Conservation (phyloP, 2,797 vertebrate genomes). For the Melanotaenia parkinsoni region DNA sequence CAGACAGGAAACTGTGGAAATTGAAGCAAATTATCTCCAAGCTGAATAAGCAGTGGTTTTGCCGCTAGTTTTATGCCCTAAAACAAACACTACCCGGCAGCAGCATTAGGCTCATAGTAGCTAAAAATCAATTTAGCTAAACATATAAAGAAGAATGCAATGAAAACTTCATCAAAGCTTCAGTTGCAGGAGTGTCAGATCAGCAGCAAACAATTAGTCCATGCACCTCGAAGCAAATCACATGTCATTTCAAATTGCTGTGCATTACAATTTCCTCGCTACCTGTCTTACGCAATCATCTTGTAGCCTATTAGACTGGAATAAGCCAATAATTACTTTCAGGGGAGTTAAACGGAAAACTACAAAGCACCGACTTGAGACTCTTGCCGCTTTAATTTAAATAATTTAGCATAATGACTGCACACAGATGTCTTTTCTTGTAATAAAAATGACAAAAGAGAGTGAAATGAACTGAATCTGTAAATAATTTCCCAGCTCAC, state of each 20-base stretch:
- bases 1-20: neutral
- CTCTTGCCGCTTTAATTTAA: conserved; percentile 61
- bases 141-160: neutral
- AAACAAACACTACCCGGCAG: neutral
- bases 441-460: conserved; percentile 66
- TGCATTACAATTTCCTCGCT: conserved; percentile 17
- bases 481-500: conserved; percentile 35
- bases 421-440: conserved; percentile 48
- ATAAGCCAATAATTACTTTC: conserved; percentile 29
- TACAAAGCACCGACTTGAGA: conserved; percentile 21
- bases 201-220: conserved; percentile 35
- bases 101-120: conserved; percentile 16
- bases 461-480: conserved; percentile 57
- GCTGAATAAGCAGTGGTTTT: neutral
- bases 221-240: conserved; percentile 12
- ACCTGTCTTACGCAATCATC: conserved; percentile 32
- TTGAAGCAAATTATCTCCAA: neutral
- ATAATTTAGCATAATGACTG: conserved; percentile 69
- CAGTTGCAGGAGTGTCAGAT: conserved; percentile 49
- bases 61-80: neutral
- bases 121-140: conserved; percentile 55
- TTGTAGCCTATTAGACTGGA: conserved; percentile 23
- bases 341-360: conserved; percentile 17
- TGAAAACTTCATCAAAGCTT: conserved; percentile 24
- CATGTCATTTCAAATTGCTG: conserved; percentile 13